These are phyloP conservation scores for Saccostrea glomerata DNA, from an alignment of 1,140 invertebrate genomes.

Conservation along the genomic window DNA sequence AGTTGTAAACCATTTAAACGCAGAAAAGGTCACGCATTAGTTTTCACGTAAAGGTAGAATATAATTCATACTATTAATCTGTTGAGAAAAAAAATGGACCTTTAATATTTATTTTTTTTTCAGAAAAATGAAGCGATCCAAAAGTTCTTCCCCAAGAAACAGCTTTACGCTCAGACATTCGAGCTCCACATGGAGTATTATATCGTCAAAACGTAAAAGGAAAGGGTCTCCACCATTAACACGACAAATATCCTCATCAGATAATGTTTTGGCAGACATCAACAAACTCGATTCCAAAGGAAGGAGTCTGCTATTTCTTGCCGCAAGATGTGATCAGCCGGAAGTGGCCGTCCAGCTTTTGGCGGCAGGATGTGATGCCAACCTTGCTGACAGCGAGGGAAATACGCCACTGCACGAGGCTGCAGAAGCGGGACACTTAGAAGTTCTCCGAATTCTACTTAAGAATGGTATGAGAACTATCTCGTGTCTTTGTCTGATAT, in stretches of 20 bases:
- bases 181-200: slow-evolving; percentile 55
- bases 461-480: slow-evolving; percentile 39
- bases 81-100: neutral
- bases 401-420: slow-evolving; percentile 56
- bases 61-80: neutral
- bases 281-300: slow-evolving; percentile 54
- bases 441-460: slow-evolving; percentile 46
- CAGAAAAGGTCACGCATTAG: neutral
- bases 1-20: neutral
- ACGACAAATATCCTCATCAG: neutral
- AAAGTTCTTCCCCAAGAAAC: slow-evolving; percentile 1
- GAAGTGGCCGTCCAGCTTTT: slow-evolving; percentile 56
- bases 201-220: slow-evolving; percentile 47
- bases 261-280: slow-evolving; percentile 39
- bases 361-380: slow-evolving; percentile 55
- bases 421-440: slow-evolving; percentile 44
- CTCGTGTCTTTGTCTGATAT: too few relatives aligned
- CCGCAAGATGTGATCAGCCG: slow-evolving; percentile 50
- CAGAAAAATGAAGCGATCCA: slow-evolving; percentile 1
- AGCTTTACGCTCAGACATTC: slow-evolving; percentile 26
- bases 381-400: slow-evolving; percentile 46
- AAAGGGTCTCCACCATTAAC: slow-evolving; percentile 14
- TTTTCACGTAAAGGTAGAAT: neutral
- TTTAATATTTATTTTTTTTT: neutral
- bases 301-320: slow-evolving; percentile 54